Evolutionary conservation across 2,113 vertebrate genomes (phyloP).

Genomic region (Bos javanicus): DNA sequence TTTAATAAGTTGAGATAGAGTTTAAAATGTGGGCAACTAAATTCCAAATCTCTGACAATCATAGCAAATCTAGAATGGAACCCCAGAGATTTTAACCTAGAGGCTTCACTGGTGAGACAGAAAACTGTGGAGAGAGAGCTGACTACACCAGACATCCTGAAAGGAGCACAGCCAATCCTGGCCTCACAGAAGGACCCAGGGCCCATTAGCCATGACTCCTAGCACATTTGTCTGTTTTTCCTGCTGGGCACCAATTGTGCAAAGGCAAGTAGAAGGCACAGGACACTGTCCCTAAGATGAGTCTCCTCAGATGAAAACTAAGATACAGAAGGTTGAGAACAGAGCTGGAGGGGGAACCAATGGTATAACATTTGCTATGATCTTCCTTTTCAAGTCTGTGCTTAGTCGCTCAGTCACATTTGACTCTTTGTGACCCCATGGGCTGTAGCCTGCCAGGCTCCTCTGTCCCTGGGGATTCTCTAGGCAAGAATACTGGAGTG

Average conservation of each 20-base stretch:
- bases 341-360: neutral
- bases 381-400: neutral
- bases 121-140: neutral
- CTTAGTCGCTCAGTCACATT: neutral
- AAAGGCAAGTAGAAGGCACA: neutral
- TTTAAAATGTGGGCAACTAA: neutral
- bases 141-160: neutral
- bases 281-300: neutral
- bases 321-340: neutral
- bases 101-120: neutral
- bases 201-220: too few species aligned
- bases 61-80: neutral
- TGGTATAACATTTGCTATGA: neutral
- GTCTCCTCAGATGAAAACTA: neutral
- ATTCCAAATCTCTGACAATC: neutral
- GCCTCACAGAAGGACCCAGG: neutral
- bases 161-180: too few species aligned
- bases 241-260: neutral
- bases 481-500: neutral
- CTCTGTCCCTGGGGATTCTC: neutral
- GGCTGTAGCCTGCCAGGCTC: neutral
- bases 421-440: neutral
- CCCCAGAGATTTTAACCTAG: neutral
- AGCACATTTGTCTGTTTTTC: neutral
- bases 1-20: neutral